Base-by-base conservation (phyloP, 2,888 invertebrate species). In the Zeuzera pyrina region DNA sequence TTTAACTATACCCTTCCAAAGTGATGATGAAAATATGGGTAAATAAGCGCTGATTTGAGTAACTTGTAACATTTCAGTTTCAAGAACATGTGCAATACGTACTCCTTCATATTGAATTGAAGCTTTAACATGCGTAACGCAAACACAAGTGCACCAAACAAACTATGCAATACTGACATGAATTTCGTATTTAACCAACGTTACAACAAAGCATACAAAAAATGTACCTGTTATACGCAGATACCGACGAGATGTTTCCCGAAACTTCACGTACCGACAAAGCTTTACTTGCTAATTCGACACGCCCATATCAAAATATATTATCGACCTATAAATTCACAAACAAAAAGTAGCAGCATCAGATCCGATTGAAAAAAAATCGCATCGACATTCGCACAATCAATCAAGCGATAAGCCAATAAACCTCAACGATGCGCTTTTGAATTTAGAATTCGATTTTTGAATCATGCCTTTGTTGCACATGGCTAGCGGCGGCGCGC, bases 371-470 rank as follows among this genome's bases (percentile, higher is more conserved):
- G 34, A 37, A 42, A 53, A 56, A 64, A 68, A 64, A 54, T 57
- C 47, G 63, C 60, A 56, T 57, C 62, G 52, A 56, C 47, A 65
- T 79, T 79, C 79, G 77, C 78, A 77, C 81, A 81, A 83, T 83
- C 83, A 78, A 83, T 83, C 83, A 81, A 76, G 76, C 78, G 76
- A 79, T 83, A 79, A 83, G 83, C 83, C 83, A 83, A 83, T 83
- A 83, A 83, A 83, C 83, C 83, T 83, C 81, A 81, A 78, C 81
- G 83, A 81, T 81, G 81, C 74, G 70, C 83, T 79, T 83, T 81
- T 83, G 77, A 78, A 78, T 78, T 61, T 57, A 53, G 71, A 71
- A 78, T 78, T 70, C 71, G 74, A 77, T 76, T 74, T 77, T 74
- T 76, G 72, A 66, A 69, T 71, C 55, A 62, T 50, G 49, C 60